phyloP scores from a whole-genome alignment of 2,888 invertebrate genomes.

The Drosophila prostipennis region DNA sequence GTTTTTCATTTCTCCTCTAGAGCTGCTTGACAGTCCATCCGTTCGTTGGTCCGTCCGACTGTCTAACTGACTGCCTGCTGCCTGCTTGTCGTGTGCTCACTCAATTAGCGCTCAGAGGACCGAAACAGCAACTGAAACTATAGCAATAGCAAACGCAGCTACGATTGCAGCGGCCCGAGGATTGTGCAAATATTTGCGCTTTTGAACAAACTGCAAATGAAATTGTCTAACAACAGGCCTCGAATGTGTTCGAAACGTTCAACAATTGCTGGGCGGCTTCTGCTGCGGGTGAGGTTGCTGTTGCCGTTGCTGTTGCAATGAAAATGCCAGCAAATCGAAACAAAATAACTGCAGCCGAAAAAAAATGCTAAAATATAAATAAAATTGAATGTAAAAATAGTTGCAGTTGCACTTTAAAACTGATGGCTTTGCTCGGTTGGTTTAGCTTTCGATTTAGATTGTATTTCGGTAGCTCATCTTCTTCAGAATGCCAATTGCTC shows the following conservation, averaged over 20 bases:
- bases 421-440: conserved; percentile 29
- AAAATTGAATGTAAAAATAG: conserved; percentile 35
- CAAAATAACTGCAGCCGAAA: conserved; percentile 20
- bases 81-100: conserved; percentile 74
- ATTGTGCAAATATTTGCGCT: conserved; percentile 76
- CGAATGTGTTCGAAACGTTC: conserved; percentile 28
- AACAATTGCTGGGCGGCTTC: conserved; percentile 51
- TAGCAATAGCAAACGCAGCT: conserved; percentile 30
- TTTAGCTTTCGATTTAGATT: conserved; percentile 36
- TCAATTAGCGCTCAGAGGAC: conserved; percentile 77
- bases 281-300: conserved; percentile 15
- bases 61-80: conserved; percentile 24
- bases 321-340: conserved; percentile 58
- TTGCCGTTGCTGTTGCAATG: conserved; percentile 42
- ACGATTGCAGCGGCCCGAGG: conserved; percentile 56
- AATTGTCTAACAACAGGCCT: conserved; percentile 62
- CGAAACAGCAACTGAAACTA: conserved; percentile 59
- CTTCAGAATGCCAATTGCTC: conserved; percentile 15
- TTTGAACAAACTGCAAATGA: conserved; percentile 71
- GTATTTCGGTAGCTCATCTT: conserved; percentile 21
- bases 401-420: conserved; percentile 39
- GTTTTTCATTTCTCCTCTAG: conserved; percentile 77
- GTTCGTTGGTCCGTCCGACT: not conserved
- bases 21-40: conserved; percentile 35
- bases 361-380: conserved; percentile 41